Evolutionary conservation across 2,113 vertebrate species (phyloP), one percentile per base, ranked within the genome.

Genomic region (Hirundichthys speculiger): DNA sequence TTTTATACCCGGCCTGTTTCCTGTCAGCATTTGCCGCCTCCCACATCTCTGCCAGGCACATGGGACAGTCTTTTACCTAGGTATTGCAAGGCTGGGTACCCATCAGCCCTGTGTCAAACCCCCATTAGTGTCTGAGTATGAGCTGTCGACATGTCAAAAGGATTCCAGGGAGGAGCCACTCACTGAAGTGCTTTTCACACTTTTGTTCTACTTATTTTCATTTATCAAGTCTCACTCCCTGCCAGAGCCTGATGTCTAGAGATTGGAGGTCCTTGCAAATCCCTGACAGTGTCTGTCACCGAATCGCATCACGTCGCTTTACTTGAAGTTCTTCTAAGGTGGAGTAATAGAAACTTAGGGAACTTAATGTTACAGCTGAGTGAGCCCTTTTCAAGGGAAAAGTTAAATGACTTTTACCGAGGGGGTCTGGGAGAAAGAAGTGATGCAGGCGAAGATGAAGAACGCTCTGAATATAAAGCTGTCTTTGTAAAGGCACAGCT

Each of bases 341-440:
- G 39, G 43, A 82, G 80, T 82, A 77, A 90, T 82, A 61, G 73
- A 83, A 83, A 77, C 57, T 71, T 64, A 51, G 67, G 71, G 70
- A 86, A 87, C 73, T 77, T 81, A 83, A 82, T 77, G 82, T 85
- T 84, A 73, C 78, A 80, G 86, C 63, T 80, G 86, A 82, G 49
- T 63, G 80, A 86, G 70, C 64, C 70, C 62, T 80, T 74, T 63
- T 70, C 52, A 51, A 41, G 22, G 63, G 16, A 41, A 67, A 68
- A 76, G 66, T 71, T 51, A 61, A 59, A 69, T n/a, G 18, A 51
- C 34, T 73, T 65, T 45, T 54, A 43, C 20, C 19, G 15, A 3
- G 21, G 25, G 18, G 40, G 27, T 19, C 16, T 20, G 34, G 38
- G 34, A 2, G 16, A 19, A 49, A 50, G 41, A 18, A 1, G 4